Conservation (phyloP, 2,888 invertebrate genomes). For the Phengaris arion region DNA sequence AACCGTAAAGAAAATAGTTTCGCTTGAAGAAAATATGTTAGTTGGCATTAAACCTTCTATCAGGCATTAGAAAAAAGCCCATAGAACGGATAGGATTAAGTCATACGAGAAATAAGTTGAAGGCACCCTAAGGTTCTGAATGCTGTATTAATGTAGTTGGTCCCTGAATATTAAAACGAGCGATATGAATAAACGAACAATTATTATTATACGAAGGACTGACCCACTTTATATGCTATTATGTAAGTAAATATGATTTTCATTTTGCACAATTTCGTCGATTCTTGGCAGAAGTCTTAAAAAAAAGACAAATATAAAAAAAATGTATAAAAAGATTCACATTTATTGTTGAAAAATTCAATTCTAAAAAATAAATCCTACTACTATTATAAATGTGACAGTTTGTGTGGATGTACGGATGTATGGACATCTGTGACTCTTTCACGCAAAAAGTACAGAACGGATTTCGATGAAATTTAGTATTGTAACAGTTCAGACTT, state of each 20-base stretch:
- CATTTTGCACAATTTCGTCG: slow-evolving; percentile 9
- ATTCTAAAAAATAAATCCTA: background rate
- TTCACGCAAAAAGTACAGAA: no score
- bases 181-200: slow-evolving; percentile 1
- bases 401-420: no score
- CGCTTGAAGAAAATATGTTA: no score
- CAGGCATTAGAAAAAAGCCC: no score
- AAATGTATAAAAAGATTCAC: background rate
- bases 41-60: no score
- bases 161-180: background rate
- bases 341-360: background rate
- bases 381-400: no score
- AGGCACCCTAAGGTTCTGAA: background rate
- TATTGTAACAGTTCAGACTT: no score
- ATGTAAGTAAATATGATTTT: slow-evolving; percentile 18
- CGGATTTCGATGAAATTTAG: no score
- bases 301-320: background rate
- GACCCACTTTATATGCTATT: slow-evolving; percentile 3
- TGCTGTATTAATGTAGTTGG: background rate
- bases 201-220: background rate
- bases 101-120: background rate
- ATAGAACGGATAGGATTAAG: background rate
- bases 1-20: no score
- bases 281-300: background rate
- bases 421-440: no score